Conservation (phyloP, 2,797 vertebrate genomes). For the Adrianichthys oophorus region DNA sequence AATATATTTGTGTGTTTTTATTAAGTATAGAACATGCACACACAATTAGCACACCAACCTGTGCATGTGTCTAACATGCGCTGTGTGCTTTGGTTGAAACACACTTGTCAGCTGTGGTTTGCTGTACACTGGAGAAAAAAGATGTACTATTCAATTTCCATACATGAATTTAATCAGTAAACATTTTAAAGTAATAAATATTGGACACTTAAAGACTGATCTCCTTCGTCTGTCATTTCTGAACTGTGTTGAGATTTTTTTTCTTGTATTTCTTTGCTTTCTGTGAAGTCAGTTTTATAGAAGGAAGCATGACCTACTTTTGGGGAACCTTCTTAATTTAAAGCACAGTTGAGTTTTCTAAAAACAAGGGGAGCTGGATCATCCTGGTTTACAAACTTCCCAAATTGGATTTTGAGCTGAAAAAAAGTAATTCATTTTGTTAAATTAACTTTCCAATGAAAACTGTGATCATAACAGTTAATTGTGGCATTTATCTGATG, state of each 20-base stretch:
- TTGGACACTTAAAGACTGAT: constrained; percentile 69
- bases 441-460: no score
- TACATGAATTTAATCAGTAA: constrained; percentile 79
- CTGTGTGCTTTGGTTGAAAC: constrained; percentile 67
- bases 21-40: constrained; percentile 75
- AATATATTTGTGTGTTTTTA: constrained; percentile 80
- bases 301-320: constrained; percentile 32
- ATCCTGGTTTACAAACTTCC: no score
- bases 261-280: constrained; percentile 24
- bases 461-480: no score
- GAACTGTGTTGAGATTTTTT: constrained; percentile 29
- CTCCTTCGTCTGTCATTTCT: constrained; percentile 52
- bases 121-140: constrained; percentile 82
- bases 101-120: constrained; percentile 78
- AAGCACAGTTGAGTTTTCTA: no score
- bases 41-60: constrained; percentile 58
- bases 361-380: no score
- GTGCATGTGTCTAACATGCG: constrained; percentile 59
- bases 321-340: not conserved
- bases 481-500: no score
- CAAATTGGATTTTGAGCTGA: no score
- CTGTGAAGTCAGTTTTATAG: constrained; percentile 55
- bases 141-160: constrained; percentile 77
- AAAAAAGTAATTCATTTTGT: no score
- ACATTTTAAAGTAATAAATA: constrained; percentile 81